These are phyloP conservation scores for Phalacrocorax carbo DNA, from an alignment of 2,113 vertebrate species.

Conservation along the genomic window DNA sequence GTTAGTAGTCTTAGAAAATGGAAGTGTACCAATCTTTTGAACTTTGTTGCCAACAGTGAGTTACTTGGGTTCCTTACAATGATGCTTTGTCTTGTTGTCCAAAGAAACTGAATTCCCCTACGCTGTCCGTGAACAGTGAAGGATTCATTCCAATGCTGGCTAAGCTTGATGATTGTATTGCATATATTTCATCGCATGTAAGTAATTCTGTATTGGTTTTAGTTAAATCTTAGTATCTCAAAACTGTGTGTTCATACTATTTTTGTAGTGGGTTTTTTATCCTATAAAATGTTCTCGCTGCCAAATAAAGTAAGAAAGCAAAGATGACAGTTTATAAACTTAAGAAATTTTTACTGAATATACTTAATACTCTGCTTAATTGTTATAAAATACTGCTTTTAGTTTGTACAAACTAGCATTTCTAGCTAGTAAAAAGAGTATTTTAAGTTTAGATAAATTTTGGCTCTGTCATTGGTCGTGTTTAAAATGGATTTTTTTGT, in stretches of 20 bases:
- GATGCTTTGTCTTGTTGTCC: constrained; percentile 33
- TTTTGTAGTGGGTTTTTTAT: background rate
- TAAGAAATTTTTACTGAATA: background rate
- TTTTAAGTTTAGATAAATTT: background rate
- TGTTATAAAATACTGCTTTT: background rate
- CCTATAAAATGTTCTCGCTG: background rate
- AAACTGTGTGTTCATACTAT: background rate
- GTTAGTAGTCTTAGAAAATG: background rate
- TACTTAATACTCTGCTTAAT: background rate
- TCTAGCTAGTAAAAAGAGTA: background rate
- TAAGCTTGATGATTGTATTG: constrained; percentile 94
- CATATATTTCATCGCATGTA: constrained; percentile 95
- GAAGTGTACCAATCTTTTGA: background rate
- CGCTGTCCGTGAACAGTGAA: constrained; percentile 94
- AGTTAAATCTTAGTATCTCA: background rate
- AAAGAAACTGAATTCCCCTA: constrained; percentile 95
- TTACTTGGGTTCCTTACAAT: background rate
- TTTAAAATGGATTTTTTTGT: background rate
- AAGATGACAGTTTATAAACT: background rate
- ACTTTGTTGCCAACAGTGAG: background rate
- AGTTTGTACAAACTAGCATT: background rate
- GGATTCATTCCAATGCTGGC: constrained; percentile 97
- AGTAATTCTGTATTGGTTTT: constrained; percentile 65
- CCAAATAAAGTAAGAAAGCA: background rate
- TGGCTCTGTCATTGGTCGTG: fast-evolving